A percentile compares a stretch with the other conserved stretches of the same genome.
Evolutionary conservation across 2,113 vertebrate genomes (phyloP).

Genomic region (Microtus montanus): DNA sequence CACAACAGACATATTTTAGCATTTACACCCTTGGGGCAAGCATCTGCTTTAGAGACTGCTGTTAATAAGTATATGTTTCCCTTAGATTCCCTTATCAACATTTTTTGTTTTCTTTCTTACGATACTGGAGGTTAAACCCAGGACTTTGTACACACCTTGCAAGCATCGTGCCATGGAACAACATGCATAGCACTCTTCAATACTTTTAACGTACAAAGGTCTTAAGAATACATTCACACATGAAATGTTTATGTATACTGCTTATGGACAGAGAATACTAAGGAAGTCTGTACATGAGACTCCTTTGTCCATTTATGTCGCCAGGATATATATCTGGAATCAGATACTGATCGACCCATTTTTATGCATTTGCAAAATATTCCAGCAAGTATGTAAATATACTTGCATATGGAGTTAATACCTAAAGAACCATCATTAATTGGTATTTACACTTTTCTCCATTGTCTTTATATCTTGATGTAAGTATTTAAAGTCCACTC

Average conservation of each 20-base stretch:
- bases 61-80: background rate
- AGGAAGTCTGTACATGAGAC: background rate
- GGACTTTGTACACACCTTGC: background rate
- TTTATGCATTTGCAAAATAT: background rate
- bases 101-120: background rate
- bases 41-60: background rate
- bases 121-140: too few species aligned
- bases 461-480: background rate
- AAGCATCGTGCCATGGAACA: background rate
- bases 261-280: background rate
- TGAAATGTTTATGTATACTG: background rate
- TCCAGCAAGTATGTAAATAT: background rate
- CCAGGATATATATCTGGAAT: background rate
- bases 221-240: background rate
- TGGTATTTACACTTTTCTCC: background rate
- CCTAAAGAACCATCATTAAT: background rate
- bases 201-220: conserved; percentile 12
- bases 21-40: background rate
- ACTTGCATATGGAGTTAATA: background rate
- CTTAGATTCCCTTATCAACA: background rate
- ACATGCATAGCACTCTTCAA: background rate
- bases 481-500: background rate
- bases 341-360: background rate
- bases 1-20: background rate
- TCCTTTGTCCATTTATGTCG: background rate